Percentiles rank a stretch among this genome's conserved stretches.
These are phyloP conservation scores for Pygathrix nemaeus DNA, from an alignment of 2,113 vertebrate genomes.

Conservation along the genomic window DNA sequence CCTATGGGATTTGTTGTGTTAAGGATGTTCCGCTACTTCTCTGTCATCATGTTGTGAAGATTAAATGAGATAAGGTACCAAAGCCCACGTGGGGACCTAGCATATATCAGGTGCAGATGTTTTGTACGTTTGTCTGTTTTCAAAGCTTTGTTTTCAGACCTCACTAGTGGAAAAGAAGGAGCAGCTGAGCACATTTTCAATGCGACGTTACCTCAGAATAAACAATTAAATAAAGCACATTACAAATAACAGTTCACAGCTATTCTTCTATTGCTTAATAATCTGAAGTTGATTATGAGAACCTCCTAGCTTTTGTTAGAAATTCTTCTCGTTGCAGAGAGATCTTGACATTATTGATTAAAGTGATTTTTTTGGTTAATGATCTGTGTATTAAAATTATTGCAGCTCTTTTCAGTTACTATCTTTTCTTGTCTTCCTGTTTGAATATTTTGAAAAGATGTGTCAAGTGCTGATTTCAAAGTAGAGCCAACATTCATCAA, in stretches of 20 bases:
- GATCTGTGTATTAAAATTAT: not conserved
- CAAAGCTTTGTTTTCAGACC: not conserved
- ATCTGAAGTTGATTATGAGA: not conserved
- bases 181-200: not conserved
- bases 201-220: not conserved
- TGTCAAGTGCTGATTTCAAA: not conserved
- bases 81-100: not conserved
- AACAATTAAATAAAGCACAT: not conserved
- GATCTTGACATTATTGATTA: not conserved
- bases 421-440: not conserved
- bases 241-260: not conserved
- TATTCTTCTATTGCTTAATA: not conserved
- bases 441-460: not conserved
- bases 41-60: not conserved
- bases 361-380: conserved; percentile 6
- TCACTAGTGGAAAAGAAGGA: not conserved
- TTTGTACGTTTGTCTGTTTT: not conserved
- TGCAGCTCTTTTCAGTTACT: not conserved
- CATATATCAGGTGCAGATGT: not conserved
- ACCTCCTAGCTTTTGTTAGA: not conserved
- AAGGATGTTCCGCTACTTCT: not conserved
- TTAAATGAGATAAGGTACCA: not conserved
- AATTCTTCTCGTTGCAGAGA: not conserved
- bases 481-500: not conserved
- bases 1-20: not conserved